These are phyloP conservation scores for Bombus balteatus DNA, from an alignment of 1,140 invertebrate species.

Conservation along the genomic window DNA sequence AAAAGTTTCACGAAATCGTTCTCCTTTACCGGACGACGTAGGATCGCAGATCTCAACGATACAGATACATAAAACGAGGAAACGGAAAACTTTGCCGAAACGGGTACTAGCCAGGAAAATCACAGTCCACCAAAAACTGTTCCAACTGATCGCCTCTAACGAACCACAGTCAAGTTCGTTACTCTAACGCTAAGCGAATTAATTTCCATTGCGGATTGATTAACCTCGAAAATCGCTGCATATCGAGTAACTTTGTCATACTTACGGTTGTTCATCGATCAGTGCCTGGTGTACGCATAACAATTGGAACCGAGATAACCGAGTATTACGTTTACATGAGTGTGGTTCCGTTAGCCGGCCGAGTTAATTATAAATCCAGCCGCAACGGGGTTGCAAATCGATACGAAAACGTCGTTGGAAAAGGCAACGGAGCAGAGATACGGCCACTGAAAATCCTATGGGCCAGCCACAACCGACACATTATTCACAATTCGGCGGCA, in stretches of 20 bases:
- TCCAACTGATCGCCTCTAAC: too few species aligned
- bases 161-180: too few species aligned
- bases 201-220: too few species aligned
- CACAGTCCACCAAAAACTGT: too few species aligned
- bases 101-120: too few species aligned
- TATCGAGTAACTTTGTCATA: neutral
- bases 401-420: conserved; percentile 21
- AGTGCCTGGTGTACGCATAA: neutral
- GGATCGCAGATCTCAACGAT: too few species aligned
- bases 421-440: neutral
- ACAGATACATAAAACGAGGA: too few species aligned
- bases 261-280: neutral
- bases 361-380: conserved; percentile 1
- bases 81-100: too few species aligned
- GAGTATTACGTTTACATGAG: neutral
- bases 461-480: conserved; percentile 34
- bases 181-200: too few species aligned
- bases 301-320: neutral
- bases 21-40: too few species aligned
- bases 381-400: neutral
- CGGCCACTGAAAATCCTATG: neutral
- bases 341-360: neutral
- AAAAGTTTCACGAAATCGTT: too few species aligned
- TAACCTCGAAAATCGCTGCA: neutral
- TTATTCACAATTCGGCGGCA: conserved; percentile 54